Percentiles rank a stretch among this genome's conserved stretches.
These are phyloP conservation scores for Laodelphax striatellus DNA, from an alignment of 1,140 invertebrate genomes.

Conservation along the genomic window DNA sequence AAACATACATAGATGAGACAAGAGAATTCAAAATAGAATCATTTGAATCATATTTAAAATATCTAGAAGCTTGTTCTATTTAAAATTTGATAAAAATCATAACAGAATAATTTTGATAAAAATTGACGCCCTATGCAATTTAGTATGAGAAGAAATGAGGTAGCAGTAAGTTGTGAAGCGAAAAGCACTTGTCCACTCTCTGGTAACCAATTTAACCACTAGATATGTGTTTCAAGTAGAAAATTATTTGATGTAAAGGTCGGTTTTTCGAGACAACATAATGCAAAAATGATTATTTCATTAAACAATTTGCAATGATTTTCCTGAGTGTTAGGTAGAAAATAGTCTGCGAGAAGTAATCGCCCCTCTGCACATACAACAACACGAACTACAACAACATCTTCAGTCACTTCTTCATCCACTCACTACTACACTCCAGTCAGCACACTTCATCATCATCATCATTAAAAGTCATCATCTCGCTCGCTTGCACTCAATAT, in stretches of 20 bases:
- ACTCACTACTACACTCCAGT: conserved; percentile 6
- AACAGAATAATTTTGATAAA: too few species aligned
- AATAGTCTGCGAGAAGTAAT: conserved; percentile 4
- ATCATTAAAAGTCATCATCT: too few species aligned
- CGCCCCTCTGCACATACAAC: conserved; percentile 9
- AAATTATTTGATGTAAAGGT: neutral
- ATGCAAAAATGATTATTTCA: too few species aligned
- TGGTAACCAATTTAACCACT: conserved; percentile 15
- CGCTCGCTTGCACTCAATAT: neutral
- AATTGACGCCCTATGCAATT: too few species aligned
- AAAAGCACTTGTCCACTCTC: conserved; percentile 10
- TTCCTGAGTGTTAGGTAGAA: conserved; percentile 14
- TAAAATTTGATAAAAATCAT: too few species aligned
- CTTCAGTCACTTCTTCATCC: conserved; percentile 1
- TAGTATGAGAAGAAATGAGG: too few species aligned
- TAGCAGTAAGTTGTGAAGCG: too few species aligned
- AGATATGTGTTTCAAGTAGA: conserved; percentile 10
- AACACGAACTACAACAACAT: neutral
- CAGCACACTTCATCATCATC: neutral
- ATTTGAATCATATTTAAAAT: too few species aligned
- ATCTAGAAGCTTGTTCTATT: too few species aligned
- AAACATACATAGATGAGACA: too few species aligned
- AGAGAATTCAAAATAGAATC: too few species aligned
- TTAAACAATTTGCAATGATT: neutral
- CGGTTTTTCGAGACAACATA: too few species aligned